Base-by-base conservation (phyloP, 2,888 invertebrate genomes). In the Aleiodes alternator region DNA sequence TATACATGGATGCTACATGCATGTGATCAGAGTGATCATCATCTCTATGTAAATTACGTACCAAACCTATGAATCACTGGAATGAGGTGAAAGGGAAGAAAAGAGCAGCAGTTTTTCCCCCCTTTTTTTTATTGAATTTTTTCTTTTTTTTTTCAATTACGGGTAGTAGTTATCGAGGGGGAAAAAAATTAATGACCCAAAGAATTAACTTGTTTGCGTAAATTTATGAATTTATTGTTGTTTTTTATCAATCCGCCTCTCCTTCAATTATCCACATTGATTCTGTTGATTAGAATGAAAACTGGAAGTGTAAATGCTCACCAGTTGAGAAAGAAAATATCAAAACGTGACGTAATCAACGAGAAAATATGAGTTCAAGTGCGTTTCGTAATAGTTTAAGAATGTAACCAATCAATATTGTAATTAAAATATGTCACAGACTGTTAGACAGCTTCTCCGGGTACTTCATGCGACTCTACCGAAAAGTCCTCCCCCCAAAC, bases 1-100 rank as follows among this genome's bases (percentile, higher is more conserved):
- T 59, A 59, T 34, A 59, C 12, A 16, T 16, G 55, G 55, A 23
- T 55, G 14, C 2, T 29, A 5, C 59, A 59, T 29, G 31, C 7
- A 59, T 29, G 59, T 59, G 59, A 59, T 59, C 59, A 59, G 34
- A 31, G 29, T 29, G 59, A 59, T 61, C 38, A 61, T 61, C 61
- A 61, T 61, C 61, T 61, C 61, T 61, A 61, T 61, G 61, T 38
- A 61, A 61, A 61, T 61, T 61, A 14, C 61, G 43, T 61, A 43
- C 38, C 43, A 61, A 61, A 38, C 43, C 61, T 38, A 38, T 61
- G 38, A 61, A 61, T 61, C 43, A 38, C 14, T 29, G 1, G 34
- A 61, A 61, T 14, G 61, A 61, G 61, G 43, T 38, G 61, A 61
- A 14, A n/a, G 38, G n/a, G 61, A 43, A 14, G 61, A 16, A 38